Percentiles rank a stretch among this genome's conserved stretches.
Evolutionary conservation across 2,113 vertebrate genomes (phyloP).

Genomic region (Recurvirostra avosetta): DNA sequence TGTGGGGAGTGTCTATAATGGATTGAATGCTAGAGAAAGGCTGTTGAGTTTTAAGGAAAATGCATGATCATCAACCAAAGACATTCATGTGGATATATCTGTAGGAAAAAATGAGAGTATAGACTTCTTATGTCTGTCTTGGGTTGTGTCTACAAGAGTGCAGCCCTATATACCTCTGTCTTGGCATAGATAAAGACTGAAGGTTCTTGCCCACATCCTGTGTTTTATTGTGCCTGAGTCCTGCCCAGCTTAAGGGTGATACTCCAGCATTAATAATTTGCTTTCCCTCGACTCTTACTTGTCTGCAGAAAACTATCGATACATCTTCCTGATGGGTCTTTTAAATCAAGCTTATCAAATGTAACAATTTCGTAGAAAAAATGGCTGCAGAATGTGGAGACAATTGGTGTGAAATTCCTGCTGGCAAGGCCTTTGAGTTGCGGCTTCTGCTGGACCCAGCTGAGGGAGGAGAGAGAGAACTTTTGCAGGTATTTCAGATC

Average conservation of each 20-base stretch:
- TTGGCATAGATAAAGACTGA: background rate
- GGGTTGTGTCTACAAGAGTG: background rate
- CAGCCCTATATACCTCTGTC: background rate
- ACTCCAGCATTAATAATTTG: background rate
- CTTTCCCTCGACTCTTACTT: background rate
- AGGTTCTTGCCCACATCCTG: background rate
- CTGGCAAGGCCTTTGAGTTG: background rate
- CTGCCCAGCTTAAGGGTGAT: background rate
- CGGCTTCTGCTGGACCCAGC: background rate
- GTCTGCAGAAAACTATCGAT: background rate
- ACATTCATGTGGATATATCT: background rate
- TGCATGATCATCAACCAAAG: background rate
- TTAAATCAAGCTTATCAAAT: background rate
- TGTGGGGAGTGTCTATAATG: background rate
- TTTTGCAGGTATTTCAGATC: background rate
- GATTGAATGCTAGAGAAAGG: background rate
- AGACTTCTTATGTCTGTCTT: background rate
- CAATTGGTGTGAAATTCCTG: background rate
- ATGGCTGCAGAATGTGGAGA: background rate
- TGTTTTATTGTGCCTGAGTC: background rate
- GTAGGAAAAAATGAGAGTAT: background rate
- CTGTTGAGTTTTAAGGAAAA: slow-evolving; percentile 16
- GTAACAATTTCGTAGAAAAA: background rate
- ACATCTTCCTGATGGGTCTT: background rate
- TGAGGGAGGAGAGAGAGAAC: background rate